Evolutionary conservation across 2,888 invertebrate species (phyloP), one percentile per base, ranked within the genome.

Genomic region (Diaprepes abbreviatus): DNA sequence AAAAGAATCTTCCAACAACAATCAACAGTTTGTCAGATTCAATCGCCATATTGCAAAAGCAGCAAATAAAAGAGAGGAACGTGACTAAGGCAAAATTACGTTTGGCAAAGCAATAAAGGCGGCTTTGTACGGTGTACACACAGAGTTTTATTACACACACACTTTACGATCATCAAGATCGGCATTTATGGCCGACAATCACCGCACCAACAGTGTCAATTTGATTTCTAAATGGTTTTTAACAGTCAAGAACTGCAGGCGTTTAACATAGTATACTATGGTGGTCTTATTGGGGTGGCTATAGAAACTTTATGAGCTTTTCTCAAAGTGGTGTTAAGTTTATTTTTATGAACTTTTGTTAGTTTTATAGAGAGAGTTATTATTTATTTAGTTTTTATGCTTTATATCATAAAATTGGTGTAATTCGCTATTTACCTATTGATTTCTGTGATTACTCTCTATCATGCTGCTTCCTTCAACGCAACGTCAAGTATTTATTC

Each of bases 141-240:
- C 71, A 62, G 70, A 75, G 76, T 80, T 82, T 82, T 82, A 82
- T 80, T 79, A 77, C 80, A 72, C 75, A 75, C 76, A 74, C 79
- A 74, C 80, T 82, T 82, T 82, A 82, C 82, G 82, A 81, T 81
- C 82, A 81, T 79, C 81, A 80, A 80, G 81, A 82, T 81, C 79
- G 74, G 77, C 77, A 78, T 81, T 81, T 81, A 81, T 80, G 79
- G 79, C 76, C 76, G 73, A 74, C 74, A 74, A 76, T 63, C 74
- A 74, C 75, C 75, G 73, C 74, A 76, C 77, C 76, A 76, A 78
- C 80, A 78, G 78, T 79, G 80, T 80, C 81, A 79, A 81, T 81
- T 82, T 81, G 80, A 81, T 81, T 81, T 78, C 76, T 74, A 74
- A 75, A 74, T 64, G 70, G 70, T 67, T 70, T 70, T 66, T 62